Evolutionary conservation across 2,113 vertebrate species (phyloP).

Genomic region (human (Homo sapiens)): GRCh38 chr2:36807001-36807500

Average conservation of each 20-base stretch:
- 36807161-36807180: neutral
- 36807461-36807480: neutral
- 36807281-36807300: neutral
- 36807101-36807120: neutral
- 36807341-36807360: neutral
- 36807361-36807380: neutral
- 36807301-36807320: neutral
- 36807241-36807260: neutral
- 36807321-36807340: accelerated
- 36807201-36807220: neutral
- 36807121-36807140: neutral
- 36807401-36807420: neutral
- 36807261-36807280: neutral
- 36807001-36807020: neutral
- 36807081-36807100: neutral
- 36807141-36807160: neutral
- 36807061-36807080: neutral
- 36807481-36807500: neutral
- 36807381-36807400: neutral
- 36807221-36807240: neutral
- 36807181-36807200: neutral
- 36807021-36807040: neutral
- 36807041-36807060: neutral
- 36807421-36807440: neutral
- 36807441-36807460: neutral